These are phyloP conservation scores for Unio delphinus DNA, from an alignment of 2,888 invertebrate species.

Conservation along the genomic window DNA sequence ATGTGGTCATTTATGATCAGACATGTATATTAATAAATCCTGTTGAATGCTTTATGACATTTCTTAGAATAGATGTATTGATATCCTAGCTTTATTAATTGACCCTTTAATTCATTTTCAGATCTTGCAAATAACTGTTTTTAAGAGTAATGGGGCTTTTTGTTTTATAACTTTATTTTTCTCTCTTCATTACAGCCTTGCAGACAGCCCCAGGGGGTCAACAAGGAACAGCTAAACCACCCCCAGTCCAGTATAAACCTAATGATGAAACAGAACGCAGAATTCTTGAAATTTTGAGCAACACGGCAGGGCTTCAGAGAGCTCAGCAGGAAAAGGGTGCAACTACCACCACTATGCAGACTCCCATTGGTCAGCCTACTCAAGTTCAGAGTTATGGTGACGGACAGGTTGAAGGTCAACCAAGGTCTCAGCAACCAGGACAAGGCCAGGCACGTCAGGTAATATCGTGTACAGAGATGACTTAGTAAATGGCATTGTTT, in stretches of 20 bases:
- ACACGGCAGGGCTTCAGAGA: conserved; percentile 37
- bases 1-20: too few species aligned
- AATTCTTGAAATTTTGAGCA: conserved; percentile 62
- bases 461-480: too few species aligned
- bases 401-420: background rate
- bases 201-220: conserved; percentile 15
- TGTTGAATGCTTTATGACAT: too few species aligned
- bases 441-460: background rate
- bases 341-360: background rate
- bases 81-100: too few species aligned
- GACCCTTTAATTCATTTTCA: too few species aligned
- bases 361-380: background rate
- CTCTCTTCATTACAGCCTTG: conserved; percentile 18
- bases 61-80: too few species aligned
- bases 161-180: conserved; percentile 1
- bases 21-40: too few species aligned
- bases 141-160: too few species aligned
- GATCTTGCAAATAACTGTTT: too few species aligned
- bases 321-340: conserved; percentile 28
- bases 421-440: background rate
- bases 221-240: conserved; percentile 30
- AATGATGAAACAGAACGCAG: conserved; percentile 64
- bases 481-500: too few species aligned
- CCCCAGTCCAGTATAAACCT: conserved; percentile 55
- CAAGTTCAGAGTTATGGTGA: background rate